Evolutionary conservation across 2,888 invertebrate species (phyloP).

Genomic region (Diachrysia chrysitis): DNA sequence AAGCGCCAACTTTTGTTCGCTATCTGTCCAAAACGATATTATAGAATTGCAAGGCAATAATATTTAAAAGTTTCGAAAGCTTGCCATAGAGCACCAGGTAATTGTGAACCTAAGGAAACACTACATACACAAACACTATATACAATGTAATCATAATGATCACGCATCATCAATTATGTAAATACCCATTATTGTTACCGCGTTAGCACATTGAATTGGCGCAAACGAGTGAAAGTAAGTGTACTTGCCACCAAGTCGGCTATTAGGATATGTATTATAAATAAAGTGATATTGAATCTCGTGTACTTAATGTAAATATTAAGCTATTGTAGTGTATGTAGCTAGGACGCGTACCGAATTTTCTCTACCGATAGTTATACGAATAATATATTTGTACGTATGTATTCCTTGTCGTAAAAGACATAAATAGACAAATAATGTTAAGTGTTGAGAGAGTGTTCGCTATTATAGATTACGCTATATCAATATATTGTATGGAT

Average conservation of each 20-base stretch:
- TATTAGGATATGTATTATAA: slow-evolving; percentile 75
- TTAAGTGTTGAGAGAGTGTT: slow-evolving; percentile 86
- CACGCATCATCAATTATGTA: slow-evolving; percentile 53
- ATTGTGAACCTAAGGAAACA: slow-evolving; percentile 35
- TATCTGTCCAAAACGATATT: slow-evolving; percentile 27
- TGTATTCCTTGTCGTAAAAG: slow-evolving; percentile 76
- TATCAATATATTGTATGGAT: slow-evolving; percentile 77
- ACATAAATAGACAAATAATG: slow-evolving; percentile 71
- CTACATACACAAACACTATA: too few species aligned
- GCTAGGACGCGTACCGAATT: slow-evolving; percentile 82
- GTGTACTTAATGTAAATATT: slow-evolving; percentile 85
- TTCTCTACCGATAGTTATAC: slow-evolving; percentile 83
- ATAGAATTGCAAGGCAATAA: slow-evolving; percentile 40
- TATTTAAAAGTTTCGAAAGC: slow-evolving; percentile 39
- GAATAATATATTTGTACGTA: slow-evolving; percentile 68
- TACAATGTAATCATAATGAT: slow-evolving; percentile 53
- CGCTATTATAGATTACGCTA: slow-evolving; percentile 78
- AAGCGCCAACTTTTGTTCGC: slow-evolving; percentile 50
- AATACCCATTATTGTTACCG: slow-evolving; percentile 58
- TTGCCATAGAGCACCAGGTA: slow-evolving; percentile 35
- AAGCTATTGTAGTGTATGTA: slow-evolving; percentile 72
- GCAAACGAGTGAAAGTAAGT: slow-evolving; percentile 61
- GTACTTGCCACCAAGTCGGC: slow-evolving; percentile 74
- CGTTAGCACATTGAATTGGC: slow-evolving; percentile 55
- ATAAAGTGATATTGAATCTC: slow-evolving; percentile 81